Base-by-base conservation (phyloP, 2,113 vertebrate species). In the Odocoileus virginianus region DNA sequence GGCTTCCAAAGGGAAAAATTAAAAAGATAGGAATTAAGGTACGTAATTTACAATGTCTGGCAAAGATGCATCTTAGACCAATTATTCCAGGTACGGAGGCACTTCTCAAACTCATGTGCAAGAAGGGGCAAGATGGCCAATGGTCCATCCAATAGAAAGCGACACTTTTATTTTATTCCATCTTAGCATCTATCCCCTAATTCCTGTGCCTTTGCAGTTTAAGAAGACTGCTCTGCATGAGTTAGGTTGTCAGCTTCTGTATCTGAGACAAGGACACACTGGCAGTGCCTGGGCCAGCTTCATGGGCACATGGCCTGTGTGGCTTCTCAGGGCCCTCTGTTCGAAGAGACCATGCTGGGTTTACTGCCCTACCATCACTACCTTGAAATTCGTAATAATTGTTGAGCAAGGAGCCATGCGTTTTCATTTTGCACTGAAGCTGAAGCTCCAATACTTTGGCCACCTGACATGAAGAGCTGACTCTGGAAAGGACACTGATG, bases 221-320 rank as follows among this genome's bases (percentile, higher is more conserved):
- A 57, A 67, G 78, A 40, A 10, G 19, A 12, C 28, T 55, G 86
- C 52, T 58, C 45, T 15, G 17, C 54, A 7, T n/a, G 45, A 78
- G 23, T 19, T 12, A 45, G 52, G n/a, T 14, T 58, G 13, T 50
- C 1, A 0, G 36, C 71, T 52, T 84, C 27, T 30, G 17, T 21
- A 13, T 17, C 7, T 21, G 47, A 89, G n/a, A 74, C 55, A 7
- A 43, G 25, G 36, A 36, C 36, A 36, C 36, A 36, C 36, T 36
- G 36, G 17, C 7, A 50, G 82, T 7, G 11, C 21, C 61, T 15
- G 2, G 30, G 33, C 4, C 43, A n/a, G 57, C 61, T 60, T 47
- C 43, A 2, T 1, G n/a, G 28, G 27, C 2, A 3, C 21, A 5
- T 16, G 3, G 76, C n/a, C 47, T 13, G 28, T 7, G n/a, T 5